Percentiles rank a stretch among this genome's conserved stretches.
These are phyloP conservation scores for Margarornis squamiger DNA, from an alignment of 2,797 vertebrate genomes.

Conservation along the genomic window DNA sequence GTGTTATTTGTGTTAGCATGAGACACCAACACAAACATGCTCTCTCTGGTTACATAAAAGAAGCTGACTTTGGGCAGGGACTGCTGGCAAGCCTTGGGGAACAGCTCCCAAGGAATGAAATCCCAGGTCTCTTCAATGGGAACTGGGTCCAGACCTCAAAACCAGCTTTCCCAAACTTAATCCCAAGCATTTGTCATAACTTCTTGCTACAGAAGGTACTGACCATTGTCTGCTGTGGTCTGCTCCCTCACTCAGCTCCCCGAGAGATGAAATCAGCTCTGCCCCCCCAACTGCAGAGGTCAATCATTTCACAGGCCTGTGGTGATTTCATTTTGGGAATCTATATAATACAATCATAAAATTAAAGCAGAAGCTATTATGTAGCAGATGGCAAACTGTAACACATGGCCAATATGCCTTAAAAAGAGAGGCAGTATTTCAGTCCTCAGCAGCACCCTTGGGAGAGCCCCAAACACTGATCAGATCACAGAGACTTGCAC, in stretches of 20 bases:
- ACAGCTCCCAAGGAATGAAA: not conserved
- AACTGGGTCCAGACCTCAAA: not conserved
- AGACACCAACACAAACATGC: not conserved
- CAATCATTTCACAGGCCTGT: not conserved
- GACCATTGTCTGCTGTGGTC: not conserved
- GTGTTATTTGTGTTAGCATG: not conserved
- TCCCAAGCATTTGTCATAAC: not conserved
- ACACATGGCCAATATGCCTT: not conserved
- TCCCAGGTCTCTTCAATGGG: not conserved
- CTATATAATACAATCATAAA: not conserved
- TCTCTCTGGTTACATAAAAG: not conserved
- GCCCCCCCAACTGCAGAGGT: not conserved
- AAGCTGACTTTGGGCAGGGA: not conserved
- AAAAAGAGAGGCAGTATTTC: not conserved
- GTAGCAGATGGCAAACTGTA: conserved; percentile 11
- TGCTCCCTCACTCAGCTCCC: not conserved
- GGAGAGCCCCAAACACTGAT: not conserved
- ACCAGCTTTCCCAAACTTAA: not conserved
- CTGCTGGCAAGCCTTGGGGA: not conserved
- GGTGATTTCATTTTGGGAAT: not conserved
- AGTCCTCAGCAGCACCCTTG: not conserved
- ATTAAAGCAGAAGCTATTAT: not conserved
- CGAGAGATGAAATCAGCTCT: not conserved
- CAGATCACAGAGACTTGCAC: not conserved
- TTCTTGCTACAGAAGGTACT: not conserved